These are phyloP conservation scores for Hylaeus volcanicus DNA, from an alignment of 1,140 invertebrate genomes.

Conservation along the genomic window DNA sequence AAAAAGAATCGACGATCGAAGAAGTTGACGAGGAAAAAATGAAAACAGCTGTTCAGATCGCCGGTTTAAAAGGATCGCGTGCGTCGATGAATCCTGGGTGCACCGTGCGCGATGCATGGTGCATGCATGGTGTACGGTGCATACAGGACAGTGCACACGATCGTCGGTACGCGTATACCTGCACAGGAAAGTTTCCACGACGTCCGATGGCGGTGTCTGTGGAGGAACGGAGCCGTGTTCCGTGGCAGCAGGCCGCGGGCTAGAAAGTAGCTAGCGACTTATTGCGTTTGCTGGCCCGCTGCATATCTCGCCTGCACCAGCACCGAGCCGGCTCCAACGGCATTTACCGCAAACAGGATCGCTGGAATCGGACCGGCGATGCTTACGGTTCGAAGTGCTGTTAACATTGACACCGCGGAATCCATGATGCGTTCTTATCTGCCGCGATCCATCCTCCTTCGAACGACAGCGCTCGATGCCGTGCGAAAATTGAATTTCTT, in stretches of 20 bases:
- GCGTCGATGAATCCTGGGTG: neutral
- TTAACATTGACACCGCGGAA: constrained; percentile 31
- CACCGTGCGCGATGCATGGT: neutral
- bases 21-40: neutral
- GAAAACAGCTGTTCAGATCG: neutral
- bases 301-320: constrained; percentile 33
- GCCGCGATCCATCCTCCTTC: neutral
- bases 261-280: constrained; percentile 65
- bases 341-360: constrained; percentile 54
- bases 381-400: constrained; percentile 3
- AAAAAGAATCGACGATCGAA: too few species aligned
- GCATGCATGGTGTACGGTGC: neutral
- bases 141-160: neutral
- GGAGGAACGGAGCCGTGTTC: constrained; percentile 25
- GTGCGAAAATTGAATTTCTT: neutral
- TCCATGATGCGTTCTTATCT: constrained; percentile 7
- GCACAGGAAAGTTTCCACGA: constrained; percentile 1
- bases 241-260: constrained; percentile 54
- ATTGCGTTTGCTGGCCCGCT: constrained; percentile 50
- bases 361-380: constrained; percentile 39
- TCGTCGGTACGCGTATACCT: neutral
- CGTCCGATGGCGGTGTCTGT: neutral
- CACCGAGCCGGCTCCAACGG: constrained; percentile 48
- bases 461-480: neutral
- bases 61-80: neutral